Evolutionary conservation across 2,113 vertebrate genomes (phyloP).

Genomic region (Chiloscyllium plagiosum): DNA sequence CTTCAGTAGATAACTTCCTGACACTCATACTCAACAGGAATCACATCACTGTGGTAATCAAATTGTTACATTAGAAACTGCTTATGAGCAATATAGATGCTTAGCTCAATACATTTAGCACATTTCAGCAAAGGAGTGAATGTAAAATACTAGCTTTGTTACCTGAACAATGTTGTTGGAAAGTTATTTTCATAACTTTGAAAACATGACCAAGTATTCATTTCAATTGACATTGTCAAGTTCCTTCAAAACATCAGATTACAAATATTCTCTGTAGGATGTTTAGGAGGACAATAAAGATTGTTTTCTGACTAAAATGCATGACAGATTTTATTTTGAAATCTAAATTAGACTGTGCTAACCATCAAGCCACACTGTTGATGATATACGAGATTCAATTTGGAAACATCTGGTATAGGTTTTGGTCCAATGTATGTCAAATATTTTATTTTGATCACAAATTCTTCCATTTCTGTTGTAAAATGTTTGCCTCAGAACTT

Average conservation of each 20-base stretch:
- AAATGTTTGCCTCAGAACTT: neutral
- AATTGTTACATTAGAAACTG: neutral
- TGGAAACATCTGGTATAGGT: conserved; percentile 4
- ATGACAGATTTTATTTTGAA: neutral
- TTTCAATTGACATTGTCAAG: neutral
- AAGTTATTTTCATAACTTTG: neutral
- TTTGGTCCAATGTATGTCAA: neutral
- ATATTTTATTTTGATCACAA: neutral
- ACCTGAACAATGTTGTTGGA: neutral
- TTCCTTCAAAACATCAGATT: neutral
- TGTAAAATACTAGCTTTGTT: neutral
- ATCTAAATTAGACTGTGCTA: neutral
- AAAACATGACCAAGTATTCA: neutral
- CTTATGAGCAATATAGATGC: neutral
- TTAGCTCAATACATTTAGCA: neutral
- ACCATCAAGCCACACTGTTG: neutral
- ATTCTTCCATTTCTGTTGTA: neutral
- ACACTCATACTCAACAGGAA: neutral
- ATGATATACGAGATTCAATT: neutral
- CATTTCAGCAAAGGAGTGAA: neutral
- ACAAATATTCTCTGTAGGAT: neutral
- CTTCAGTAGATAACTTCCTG: neutral
- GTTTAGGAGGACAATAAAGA: neutral
- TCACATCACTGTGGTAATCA: neutral
- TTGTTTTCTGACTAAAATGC: neutral